Evolutionary conservation across 2,797 vertebrate genomes (phyloP).

Genomic region (Acanthurus lineatus): DNA sequence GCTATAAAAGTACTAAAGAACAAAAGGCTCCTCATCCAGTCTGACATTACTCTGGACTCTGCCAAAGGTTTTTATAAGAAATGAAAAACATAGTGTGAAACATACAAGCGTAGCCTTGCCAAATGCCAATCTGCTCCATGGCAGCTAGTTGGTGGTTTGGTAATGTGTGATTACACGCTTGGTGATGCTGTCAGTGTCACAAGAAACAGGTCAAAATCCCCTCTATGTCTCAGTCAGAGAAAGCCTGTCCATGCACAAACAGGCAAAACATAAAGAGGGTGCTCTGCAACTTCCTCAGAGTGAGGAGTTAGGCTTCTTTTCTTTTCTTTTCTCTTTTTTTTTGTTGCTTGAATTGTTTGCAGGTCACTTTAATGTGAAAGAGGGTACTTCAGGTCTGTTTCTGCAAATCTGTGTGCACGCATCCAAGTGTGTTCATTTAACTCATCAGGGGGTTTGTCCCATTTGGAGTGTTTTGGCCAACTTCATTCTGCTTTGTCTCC

Average conservation of each 20-base stretch:
- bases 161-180: conserved; percentile 45
- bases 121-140: conserved; percentile 28
- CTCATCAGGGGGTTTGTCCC: conserved; percentile 66
- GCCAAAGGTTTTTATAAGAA: conserved; percentile 61
- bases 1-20: conserved; percentile 53
- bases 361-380: conserved; percentile 35
- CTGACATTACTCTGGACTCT: conserved; percentile 46
- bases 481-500: conserved; percentile 63
- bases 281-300: not conserved
- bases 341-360: conserved; percentile 20
- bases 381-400: conserved; percentile 65
- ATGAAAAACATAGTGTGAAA: conserved; percentile 48
- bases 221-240: not conserved
- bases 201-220: conserved; percentile 27
- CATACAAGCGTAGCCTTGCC: conserved; percentile 42
- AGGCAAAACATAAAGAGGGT: not conserved
- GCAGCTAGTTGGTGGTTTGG: conserved; percentile 26
- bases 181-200: conserved; percentile 33
- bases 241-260: conserved; percentile 8
- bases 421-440: conserved; percentile 54
- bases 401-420: conserved; percentile 36
- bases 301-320: not conserved
- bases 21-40: conserved; percentile 54
- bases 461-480: conserved; percentile 69
- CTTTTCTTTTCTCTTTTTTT: no score